Percentiles rank a stretch among this genome's conserved stretches.
phyloP scores from a whole-genome alignment of 2,113 vertebrate species.

The Coturnix japonica region DNA sequence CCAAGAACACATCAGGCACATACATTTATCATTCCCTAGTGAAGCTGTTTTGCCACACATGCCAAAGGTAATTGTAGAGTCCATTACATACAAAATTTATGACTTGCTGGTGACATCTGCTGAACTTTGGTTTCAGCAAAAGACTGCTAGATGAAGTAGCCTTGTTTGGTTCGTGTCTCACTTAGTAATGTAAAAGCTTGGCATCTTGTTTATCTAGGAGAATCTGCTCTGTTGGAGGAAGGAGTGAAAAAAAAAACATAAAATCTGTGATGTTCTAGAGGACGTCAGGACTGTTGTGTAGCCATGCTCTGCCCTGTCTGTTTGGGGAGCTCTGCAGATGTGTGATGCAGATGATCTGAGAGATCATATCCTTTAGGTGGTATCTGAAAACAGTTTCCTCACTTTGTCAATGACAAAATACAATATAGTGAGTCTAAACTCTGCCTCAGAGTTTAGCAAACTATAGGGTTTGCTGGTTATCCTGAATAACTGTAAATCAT shows the following conservation, averaged over 20 bases:
- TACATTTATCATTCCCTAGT: neutral
- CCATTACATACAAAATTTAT: neutral
- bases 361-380: no score
- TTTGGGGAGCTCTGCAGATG: neutral
- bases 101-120: neutral
- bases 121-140: neutral
- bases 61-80: neutral
- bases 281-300: neutral
- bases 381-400: neutral
- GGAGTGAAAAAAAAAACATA: no score
- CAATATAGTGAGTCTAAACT: fast-evolving
- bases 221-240: neutral
- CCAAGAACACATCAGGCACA: neutral
- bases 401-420: neutral
- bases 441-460: neutral
- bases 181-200: neutral
- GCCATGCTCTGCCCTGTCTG: fast-evolving
- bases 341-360: neutral
- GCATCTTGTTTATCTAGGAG: neutral
- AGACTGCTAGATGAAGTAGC: neutral
- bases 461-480: neutral
- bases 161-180: neutral
- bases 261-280: neutral
- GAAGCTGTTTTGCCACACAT: neutral
- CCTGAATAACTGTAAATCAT: fast-evolving